Percentiles rank a stretch among this genome's conserved stretches.
phyloP scores from a whole-genome alignment of 2,888 invertebrate species.

The Cephus nigrinus region DNA sequence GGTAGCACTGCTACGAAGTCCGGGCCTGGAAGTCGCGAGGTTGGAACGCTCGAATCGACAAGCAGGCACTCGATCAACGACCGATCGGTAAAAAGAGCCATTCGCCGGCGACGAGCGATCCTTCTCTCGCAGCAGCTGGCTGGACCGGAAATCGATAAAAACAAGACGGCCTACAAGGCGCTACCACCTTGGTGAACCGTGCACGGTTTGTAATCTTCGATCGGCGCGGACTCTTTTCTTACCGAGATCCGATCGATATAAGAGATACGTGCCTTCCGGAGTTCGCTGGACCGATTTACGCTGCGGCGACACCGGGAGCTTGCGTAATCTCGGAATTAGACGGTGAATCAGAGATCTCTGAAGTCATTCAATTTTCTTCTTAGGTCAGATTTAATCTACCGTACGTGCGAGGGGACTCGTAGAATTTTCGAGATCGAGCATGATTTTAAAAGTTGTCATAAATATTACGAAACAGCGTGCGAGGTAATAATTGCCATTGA shows the following conservation, averaged over 20 bases:
- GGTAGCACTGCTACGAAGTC: background rate
- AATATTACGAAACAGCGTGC: background rate
- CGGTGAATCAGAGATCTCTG: background rate
- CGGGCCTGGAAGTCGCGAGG: background rate
- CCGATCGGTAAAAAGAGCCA: background rate
- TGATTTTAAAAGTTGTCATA: background rate
- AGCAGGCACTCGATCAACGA: constrained; percentile 39
- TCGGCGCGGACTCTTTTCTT: background rate
- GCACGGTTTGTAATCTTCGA: background rate
- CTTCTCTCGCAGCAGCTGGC: background rate
- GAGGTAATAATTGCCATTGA: background rate
- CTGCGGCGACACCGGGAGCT: background rate
- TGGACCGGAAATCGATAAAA: constrained; percentile 3
- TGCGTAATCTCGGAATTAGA: background rate
- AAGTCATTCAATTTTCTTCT: background rate
- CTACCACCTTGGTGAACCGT: background rate
- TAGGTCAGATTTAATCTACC: background rate
- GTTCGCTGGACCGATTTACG: background rate
- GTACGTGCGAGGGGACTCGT: background rate
- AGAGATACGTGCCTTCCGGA: background rate
- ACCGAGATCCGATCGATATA: background rate
- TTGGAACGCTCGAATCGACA: constrained; percentile 39
- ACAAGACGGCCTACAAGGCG: background rate
- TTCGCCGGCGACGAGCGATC: constrained; percentile 1
- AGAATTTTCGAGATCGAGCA: background rate